These are phyloP conservation scores for Lota lota DNA, from an alignment of 2,113 vertebrate species.

Conservation along the genomic window DNA sequence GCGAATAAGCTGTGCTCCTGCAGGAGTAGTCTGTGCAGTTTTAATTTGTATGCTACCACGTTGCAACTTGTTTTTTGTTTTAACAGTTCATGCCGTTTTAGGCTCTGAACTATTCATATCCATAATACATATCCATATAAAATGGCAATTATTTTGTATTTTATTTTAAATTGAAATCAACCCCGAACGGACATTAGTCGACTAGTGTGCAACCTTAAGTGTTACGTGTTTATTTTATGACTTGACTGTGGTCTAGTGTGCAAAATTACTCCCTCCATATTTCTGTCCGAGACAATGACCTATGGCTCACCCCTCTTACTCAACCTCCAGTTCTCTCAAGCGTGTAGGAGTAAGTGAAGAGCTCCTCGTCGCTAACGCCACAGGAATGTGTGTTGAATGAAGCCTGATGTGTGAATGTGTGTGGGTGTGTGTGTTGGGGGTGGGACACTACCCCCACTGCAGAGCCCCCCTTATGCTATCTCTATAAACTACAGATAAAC, in stretches of 20 bases:
- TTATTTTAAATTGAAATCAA: no score
- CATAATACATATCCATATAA: no score
- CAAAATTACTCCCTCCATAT: neutral
- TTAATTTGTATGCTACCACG: no score
- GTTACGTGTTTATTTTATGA: no score
- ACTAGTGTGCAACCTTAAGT: no score
- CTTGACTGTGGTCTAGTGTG: neutral
- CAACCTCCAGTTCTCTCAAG: neutral
- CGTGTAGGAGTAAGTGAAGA: neutral
- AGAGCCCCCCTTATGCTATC: no score
- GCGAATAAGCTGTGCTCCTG: neutral
- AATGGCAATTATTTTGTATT: no score
- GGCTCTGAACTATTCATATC: neutral
- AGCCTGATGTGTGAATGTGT: neutral
- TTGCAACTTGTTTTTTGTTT: no score
- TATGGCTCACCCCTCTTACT: neutral
- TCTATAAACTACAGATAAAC: no score
- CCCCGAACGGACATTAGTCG: no score
- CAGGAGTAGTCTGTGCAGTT: neutral
- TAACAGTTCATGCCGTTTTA: neutral
- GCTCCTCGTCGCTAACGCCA: slow-evolving; percentile 42
- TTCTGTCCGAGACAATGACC: neutral
- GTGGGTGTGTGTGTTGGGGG: slow-evolving; percentile 7
- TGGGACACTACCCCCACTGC: neutral
- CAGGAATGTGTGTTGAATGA: slow-evolving; percentile 62